Percentiles rank a stretch among this genome's conserved stretches.
These are phyloP conservation scores for Desmophyllum pertusum DNA, from an alignment of 92 coral and sea anemone genomes.

Conservation along the genomic window DNA sequence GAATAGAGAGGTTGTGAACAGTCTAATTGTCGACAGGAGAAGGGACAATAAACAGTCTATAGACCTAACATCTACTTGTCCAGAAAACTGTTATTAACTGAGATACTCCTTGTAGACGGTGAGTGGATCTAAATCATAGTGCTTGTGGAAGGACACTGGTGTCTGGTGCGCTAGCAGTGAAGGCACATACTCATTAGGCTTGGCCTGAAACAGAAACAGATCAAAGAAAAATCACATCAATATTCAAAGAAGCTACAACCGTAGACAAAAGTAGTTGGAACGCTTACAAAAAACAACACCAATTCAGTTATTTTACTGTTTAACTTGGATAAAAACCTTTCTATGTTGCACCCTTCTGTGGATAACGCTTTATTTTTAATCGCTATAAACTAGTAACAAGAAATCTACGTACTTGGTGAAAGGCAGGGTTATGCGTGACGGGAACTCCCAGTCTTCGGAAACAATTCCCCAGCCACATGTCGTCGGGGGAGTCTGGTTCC, in stretches of 20 bases:
- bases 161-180: slow-evolving; percentile 90
- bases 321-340: too few species aligned
- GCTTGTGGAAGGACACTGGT: slow-evolving; percentile 96
- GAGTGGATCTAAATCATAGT: slow-evolving; percentile 85
- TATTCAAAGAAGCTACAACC: not conserved
- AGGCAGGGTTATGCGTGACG: slow-evolving; percentile 84
- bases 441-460: slow-evolving; percentile 84
- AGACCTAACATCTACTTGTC: not conserved
- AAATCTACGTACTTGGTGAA: slow-evolving; percentile 81
- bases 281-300: too few species aligned
- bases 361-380: too few species aligned
- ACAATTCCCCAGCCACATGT: slow-evolving; percentile 98
- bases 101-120: slow-evolving; percentile 84
- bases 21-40: not conserved
- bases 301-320: too few species aligned
- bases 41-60: not conserved
- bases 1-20: too few species aligned
- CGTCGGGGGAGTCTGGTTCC: slow-evolving; percentile 91
- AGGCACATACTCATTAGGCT: slow-evolving; percentile 87
- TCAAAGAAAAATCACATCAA: not conserved
- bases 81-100: slow-evolving; percentile 53
- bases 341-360: too few species aligned
- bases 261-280: too few species aligned
- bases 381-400: too few species aligned
- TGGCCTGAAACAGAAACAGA: slow-evolving; percentile 68